A percentile compares a stretch with the other conserved stretches of the same genome.
Conservation (phyloP, 2,113 vertebrate genomes). For the Thunnus thynnus region DNA sequence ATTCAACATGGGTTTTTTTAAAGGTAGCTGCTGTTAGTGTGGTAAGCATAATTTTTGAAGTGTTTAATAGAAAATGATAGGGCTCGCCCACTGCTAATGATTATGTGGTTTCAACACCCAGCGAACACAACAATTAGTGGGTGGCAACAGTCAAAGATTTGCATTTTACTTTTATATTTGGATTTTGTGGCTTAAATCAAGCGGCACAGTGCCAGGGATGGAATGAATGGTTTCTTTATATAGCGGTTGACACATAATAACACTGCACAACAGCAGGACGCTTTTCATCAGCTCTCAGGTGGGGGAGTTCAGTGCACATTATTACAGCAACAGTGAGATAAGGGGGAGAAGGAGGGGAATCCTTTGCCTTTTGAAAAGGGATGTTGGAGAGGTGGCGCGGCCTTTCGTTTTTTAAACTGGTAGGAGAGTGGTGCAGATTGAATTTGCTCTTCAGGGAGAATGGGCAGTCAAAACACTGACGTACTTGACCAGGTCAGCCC, state of each 20-base stretch:
- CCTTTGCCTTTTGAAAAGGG: constrained; percentile 43
- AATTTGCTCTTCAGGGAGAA: constrained; percentile 75
- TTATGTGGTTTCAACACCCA: constrained; percentile 56
- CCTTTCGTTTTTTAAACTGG: constrained; percentile 36
- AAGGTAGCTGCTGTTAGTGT: constrained; percentile 2
- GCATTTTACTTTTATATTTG: constrained; percentile 62
- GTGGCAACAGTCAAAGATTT: constrained; percentile 47
- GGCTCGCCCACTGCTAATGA: constrained; percentile 37
- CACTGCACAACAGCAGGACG: constrained; percentile 28
- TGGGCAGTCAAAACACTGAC: constrained; percentile 78
- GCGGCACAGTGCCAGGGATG: constrained; percentile 24
- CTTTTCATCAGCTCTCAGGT: constrained; percentile 68
- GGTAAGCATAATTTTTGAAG: constrained; percentile 45
- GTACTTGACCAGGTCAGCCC: constrained; percentile 77
- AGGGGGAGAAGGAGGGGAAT: constrained; percentile 19
- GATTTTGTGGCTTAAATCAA: constrained; percentile 53
- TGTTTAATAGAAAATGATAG: constrained; percentile 60
- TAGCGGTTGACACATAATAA: constrained; percentile 51
- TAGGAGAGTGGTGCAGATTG: constrained; percentile 56
- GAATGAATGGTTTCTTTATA: constrained; percentile 74
- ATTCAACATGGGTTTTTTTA: constrained; percentile 10
- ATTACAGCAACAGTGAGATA: constrained; percentile 55
- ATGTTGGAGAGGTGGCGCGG: constrained; percentile 31
- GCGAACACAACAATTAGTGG: constrained; percentile 53
- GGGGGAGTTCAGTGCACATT: constrained; percentile 48